Base-by-base conservation (phyloP, 1,140 invertebrate species). In the Zaprionus capensis region DNA sequence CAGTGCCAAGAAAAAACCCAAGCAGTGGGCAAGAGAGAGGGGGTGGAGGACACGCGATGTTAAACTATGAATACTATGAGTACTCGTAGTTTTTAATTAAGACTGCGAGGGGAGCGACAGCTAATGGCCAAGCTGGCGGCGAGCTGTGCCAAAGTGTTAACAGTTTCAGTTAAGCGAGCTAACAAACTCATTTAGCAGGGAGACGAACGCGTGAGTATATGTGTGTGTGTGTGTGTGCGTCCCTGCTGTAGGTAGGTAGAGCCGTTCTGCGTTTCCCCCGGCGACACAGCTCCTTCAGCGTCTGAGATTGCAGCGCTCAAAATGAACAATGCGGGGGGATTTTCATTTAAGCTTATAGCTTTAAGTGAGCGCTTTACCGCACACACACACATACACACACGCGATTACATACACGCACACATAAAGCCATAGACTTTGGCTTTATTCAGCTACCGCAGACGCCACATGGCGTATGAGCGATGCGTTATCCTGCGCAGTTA, bases 81-180 rank as follows among this genome's bases (percentile, higher is more conserved):
- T 64, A 71, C 73, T 81, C 62, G 68, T 78, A 84, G 78, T 87
- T 87, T 87, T 87, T 87, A 87, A 87, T 87, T 87, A 87, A 87
- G 86, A 78, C 78, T 67, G 70, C 57, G 46, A 76, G 62, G 72
- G 66, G 68, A 70, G 69, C 76, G 58, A 5, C 55, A 72, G 77
- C 86, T 86, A 88, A 86, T 82, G 77, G 80, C 28, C 73, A 55
- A 77, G 71, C 57, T 20, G 44, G 9, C 44, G 67, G 20, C 46
- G 75, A 51, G 46, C 61, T 56, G 49, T 71, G 70, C 24, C 65
- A 80, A 80, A 76, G 62, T 78, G 84, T 78, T 81, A 81, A 83
- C 71, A 73, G 81, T 84, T 80, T 75, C 67, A 76, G 61, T 71
- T 76, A 61, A 71, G 55, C 68, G 44, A 66, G 70, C 69, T 76